Evolutionary conservation across 2,113 vertebrate species (phyloP).

Genomic region (Anoplopoma fimbria): DNA sequence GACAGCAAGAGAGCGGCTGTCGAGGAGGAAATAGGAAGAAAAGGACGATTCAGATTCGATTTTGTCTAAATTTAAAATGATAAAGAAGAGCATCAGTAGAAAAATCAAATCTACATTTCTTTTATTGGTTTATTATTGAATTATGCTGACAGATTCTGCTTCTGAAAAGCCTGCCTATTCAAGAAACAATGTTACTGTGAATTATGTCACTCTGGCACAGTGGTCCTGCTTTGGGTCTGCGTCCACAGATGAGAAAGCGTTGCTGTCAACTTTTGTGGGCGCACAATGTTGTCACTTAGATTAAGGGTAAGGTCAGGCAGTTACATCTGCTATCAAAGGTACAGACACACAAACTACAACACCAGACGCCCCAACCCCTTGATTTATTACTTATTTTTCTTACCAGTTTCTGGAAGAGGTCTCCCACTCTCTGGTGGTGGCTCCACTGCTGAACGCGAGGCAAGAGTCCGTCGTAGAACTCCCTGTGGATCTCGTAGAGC

Average conservation of each 20-base stretch:
- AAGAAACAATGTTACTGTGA: conserved; percentile 24
- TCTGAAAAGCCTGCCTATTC: background rate
- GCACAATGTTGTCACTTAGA: conserved; percentile 44
- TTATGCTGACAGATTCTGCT: conserved; percentile 1
- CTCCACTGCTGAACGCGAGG: conserved; percentile 97
- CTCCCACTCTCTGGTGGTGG: conserved; percentile 95
- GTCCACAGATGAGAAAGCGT: conserved; percentile 3
- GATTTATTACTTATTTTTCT: conserved; percentile 55
- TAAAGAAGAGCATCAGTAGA: conserved; percentile 22
- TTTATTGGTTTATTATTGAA: conserved; percentile 37
- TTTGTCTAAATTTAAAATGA: conserved; percentile 39
- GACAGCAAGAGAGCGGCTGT: background rate
- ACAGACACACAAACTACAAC: conserved; percentile 13
- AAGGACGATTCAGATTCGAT: conserved; percentile 29
- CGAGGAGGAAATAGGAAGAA: conserved; percentile 26
- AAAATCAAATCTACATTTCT: conserved; percentile 36
- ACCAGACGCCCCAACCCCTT: background rate
- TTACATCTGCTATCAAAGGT: conserved; percentile 11
- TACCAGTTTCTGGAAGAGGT: conserved; percentile 99
- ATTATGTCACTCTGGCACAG: background rate
- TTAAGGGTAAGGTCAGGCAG: conserved; percentile 19
- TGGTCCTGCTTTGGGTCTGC: background rate
- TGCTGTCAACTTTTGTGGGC: conserved; percentile 13
- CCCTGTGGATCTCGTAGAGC: conserved; percentile 97
- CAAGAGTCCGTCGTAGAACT: conserved; percentile 95